Evolutionary conservation across 2,113 vertebrate species (phyloP).

Genomic region (Raphicerus campestris): DNA sequence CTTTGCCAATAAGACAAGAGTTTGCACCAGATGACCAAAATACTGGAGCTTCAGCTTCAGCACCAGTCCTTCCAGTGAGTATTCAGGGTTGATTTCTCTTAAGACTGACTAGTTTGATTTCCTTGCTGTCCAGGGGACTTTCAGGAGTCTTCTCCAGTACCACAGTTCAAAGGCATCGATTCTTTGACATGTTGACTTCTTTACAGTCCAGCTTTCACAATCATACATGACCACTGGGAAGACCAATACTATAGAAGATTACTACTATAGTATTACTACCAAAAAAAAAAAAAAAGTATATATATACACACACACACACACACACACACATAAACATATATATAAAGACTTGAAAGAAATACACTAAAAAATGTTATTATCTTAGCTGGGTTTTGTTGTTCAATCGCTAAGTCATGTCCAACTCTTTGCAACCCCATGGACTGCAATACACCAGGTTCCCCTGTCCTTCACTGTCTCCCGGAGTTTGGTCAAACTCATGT

Average conservation of each 20-base stretch:
- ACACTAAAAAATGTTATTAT: neutral
- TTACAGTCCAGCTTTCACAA: neutral
- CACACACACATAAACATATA: neutral
- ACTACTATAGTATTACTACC: neutral
- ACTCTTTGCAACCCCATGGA: neutral
- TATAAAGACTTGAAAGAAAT: neutral
- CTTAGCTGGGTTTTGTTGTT: neutral
- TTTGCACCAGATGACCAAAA: neutral
- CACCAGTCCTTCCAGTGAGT: neutral
- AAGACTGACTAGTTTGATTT: neutral
- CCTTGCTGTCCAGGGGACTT: neutral
- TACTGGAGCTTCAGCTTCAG: neutral
- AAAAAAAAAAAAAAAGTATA: neutral
- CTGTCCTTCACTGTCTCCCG: neutral
- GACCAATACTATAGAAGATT: neutral
- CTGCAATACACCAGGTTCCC: neutral
- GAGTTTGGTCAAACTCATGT: neutral
- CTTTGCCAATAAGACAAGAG: neutral
- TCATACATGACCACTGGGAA: neutral
- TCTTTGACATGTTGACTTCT: neutral
- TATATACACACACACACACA: rapidly evolving
- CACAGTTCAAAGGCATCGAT: neutral
- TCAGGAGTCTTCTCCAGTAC: neutral
- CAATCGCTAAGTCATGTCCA: neutral
- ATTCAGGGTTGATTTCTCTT: neutral